These are phyloP conservation scores for Archocentrus centrarchus DNA, from an alignment of 2,113 vertebrate genomes.

Conservation along the genomic window DNA sequence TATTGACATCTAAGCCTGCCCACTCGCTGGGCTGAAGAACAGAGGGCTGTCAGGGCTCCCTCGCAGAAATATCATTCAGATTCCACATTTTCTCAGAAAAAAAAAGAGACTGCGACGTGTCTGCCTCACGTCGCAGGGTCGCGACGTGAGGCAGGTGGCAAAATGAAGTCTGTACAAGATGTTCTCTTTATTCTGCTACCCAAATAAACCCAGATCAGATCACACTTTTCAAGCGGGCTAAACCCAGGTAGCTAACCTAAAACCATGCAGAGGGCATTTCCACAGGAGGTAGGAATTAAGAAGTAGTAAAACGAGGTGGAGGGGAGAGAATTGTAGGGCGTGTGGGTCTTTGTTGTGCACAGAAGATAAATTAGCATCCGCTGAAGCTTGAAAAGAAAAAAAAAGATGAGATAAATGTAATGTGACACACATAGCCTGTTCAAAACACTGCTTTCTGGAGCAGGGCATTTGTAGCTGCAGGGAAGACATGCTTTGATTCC, in stretches of 20 bases:
- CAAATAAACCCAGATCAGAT: background rate
- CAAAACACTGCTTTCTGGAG: conserved; percentile 55
- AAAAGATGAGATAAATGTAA: conserved; percentile 39
- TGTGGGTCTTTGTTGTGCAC: conserved; percentile 54
- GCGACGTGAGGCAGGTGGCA: background rate
- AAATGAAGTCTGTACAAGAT: conserved; percentile 5
- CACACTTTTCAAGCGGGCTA: background rate
- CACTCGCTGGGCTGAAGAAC: conserved; percentile 67
- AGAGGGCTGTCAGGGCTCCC: conserved; percentile 59
- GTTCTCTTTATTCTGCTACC: conserved; percentile 9
- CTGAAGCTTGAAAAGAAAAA: conserved; percentile 23
- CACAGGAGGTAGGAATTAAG: conserved; percentile 13
- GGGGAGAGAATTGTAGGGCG: conserved; percentile 8
- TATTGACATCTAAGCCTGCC: conserved; percentile 71
- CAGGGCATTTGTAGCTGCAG: conserved; percentile 59
- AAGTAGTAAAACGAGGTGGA: conserved; percentile 12
- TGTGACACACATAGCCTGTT: conserved; percentile 50
- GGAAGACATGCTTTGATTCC: conserved; percentile 60
- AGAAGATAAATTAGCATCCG: conserved; percentile 60
- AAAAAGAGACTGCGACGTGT: background rate
- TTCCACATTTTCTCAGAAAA: conserved; percentile 34
- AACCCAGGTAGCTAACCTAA: background rate
- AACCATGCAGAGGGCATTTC: conserved; percentile 20
- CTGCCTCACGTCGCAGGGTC: too few relatives aligned
- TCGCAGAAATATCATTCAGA: conserved; percentile 47